These are phyloP conservation scores for Acanthornis magna DNA, from an alignment of 2,797 vertebrate genomes.

Conservation along the genomic window DNA sequence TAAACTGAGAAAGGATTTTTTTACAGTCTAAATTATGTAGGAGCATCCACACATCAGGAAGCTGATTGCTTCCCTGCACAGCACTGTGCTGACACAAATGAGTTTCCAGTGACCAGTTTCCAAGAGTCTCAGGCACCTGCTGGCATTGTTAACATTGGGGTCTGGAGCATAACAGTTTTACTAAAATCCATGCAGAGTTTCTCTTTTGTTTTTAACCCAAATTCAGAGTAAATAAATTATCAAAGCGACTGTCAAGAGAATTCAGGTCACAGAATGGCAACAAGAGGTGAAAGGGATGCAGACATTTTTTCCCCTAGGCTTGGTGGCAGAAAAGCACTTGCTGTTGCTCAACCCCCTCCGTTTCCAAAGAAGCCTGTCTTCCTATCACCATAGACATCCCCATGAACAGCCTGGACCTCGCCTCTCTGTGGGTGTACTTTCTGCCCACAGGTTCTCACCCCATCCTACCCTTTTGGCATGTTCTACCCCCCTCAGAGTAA, in stretches of 20 bases:
- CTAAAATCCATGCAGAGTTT: background rate
- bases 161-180: background rate
- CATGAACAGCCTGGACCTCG: background rate
- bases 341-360: background rate
- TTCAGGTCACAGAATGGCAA: background rate
- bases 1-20: background rate
- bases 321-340: background rate
- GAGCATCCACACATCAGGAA: background rate
- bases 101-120: background rate
- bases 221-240: background rate
- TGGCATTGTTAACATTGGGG: background rate
- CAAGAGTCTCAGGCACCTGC: background rate
- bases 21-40: background rate
- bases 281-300: background rate
- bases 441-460: background rate
- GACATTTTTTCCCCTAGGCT: background rate
- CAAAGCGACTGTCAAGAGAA: background rate
- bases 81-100: background rate
- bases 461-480: rapidly evolving
- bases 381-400: background rate
- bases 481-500: background rate
- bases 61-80: background rate
- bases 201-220: background rate
- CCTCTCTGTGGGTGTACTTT: background rate
- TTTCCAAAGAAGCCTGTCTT: background rate